These are phyloP conservation scores for Colius striatus DNA, from an alignment of 2,113 vertebrate genomes.

Conservation along the genomic window DNA sequence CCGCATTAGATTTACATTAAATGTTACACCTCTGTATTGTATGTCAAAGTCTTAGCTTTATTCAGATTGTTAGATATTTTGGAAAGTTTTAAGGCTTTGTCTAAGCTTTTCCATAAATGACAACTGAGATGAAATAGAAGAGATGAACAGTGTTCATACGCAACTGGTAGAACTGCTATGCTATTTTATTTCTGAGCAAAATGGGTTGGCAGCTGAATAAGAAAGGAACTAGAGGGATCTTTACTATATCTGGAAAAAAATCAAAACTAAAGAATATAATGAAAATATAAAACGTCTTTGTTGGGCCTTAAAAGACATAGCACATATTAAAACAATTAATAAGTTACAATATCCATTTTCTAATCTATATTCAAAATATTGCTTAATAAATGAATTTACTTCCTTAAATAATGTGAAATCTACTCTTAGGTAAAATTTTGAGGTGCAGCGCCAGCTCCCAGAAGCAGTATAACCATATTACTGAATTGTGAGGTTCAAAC, in stretches of 20 bases:
- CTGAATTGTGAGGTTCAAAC: not conserved
- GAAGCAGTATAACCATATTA: not conserved
- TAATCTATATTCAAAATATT: not conserved
- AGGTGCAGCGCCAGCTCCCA: not conserved
- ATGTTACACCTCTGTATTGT: not conserved
- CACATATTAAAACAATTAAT: not conserved
- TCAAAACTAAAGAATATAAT: not conserved
- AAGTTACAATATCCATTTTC: not conserved
- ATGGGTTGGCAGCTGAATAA: not conserved
- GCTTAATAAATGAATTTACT: not conserved
- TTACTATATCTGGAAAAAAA: not conserved
- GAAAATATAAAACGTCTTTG: not conserved
- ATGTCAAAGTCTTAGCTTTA: not conserved
- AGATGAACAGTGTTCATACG: not conserved
- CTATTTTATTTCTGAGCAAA: not conserved
- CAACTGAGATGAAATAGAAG: not conserved
- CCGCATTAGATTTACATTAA: not conserved
- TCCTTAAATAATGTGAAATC: not conserved
- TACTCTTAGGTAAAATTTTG: not conserved
- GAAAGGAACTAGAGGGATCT: not conserved
- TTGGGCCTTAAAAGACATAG: not conserved
- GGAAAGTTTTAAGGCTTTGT: conserved; percentile 17
- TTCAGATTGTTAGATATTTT: conserved; percentile 26
- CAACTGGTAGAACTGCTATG: not conserved
- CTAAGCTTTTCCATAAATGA: not conserved